A percentile compares a stretch with the other conserved stretches of the same genome.
phyloP scores from a whole-genome alignment of 2,888 invertebrate genomes.

The Macrophya annulata region DNA sequence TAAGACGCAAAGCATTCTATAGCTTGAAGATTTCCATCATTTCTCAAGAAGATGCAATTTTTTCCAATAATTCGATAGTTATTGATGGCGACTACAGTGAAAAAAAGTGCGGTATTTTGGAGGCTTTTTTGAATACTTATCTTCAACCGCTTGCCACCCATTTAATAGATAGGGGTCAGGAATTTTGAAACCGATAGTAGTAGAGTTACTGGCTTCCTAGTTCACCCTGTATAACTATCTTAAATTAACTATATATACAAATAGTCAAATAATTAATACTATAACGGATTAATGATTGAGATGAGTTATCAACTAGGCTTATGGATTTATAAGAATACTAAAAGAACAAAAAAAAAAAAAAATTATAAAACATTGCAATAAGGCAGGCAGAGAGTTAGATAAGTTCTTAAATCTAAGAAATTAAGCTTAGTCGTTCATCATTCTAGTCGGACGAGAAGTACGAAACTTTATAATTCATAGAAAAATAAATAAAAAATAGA shows the following conservation, averaged over 20 bases:
- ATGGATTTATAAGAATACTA: constrained; percentile 12
- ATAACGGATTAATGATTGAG: constrained; percentile 20
- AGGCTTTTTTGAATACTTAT: too few relatives aligned
- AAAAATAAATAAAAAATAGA: constrained; percentile 17
- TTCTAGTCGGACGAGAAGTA: neutral
- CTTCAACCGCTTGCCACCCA: too few relatives aligned
- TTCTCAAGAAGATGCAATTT: too few relatives aligned
- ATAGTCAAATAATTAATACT: constrained; percentile 40
- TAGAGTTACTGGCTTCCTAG: neutral
- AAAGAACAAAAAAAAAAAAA: neutral
- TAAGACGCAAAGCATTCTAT: too few relatives aligned
- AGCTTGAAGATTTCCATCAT: too few relatives aligned
- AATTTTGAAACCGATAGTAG: too few relatives aligned
- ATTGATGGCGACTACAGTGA: too few relatives aligned
- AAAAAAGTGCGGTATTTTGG: too few relatives aligned
- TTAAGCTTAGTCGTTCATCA: neutral
- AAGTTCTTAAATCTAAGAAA: constrained; percentile 2
- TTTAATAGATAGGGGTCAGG: too few relatives aligned
- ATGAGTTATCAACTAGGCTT: constrained; percentile 27
- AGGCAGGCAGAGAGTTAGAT: constrained; percentile 30
- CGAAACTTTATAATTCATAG: constrained; percentile 27
- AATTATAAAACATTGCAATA: neutral
- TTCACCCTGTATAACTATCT: neutral
- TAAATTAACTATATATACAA: constrained; percentile 20
- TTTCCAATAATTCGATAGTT: too few relatives aligned